Conservation (phyloP, 1,140 invertebrate species). For the Diploscapter pachys region DNA sequence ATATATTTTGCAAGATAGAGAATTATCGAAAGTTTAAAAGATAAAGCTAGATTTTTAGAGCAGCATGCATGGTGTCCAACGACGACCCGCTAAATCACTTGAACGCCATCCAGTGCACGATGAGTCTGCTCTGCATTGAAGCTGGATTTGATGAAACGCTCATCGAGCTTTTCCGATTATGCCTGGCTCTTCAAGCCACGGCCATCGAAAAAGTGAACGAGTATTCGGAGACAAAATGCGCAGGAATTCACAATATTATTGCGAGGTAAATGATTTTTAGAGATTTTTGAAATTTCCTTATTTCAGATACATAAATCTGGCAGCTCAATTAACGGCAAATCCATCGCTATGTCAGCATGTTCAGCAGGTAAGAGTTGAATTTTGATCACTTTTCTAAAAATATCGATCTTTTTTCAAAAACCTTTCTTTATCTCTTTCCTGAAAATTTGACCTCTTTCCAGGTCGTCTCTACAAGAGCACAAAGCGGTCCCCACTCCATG, state of each 20-base stretch:
- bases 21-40: background rate
- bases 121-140: conserved; percentile 77
- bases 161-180: conserved; percentile 54
- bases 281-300: too few relatives aligned
- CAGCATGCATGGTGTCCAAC: conserved; percentile 23
- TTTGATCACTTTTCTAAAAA: conserved; percentile 2
- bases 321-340: conserved; percentile 52
- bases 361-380: conserved; percentile 30
- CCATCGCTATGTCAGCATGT: conserved; percentile 50
- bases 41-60: conserved; percentile 34
- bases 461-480: conserved; percentile 22
- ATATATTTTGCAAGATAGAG: background rate
- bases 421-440: background rate
- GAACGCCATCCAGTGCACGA: conserved; percentile 82
- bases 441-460: conserved; percentile 3
- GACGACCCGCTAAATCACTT: conserved; percentile 77
- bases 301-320: conserved; percentile 50
- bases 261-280: conserved; percentile 17
- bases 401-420: background rate
- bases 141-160: conserved; percentile 75
- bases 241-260: conserved; percentile 49
- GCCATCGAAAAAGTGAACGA: conserved; percentile 39
- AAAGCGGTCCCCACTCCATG: conserved; percentile 22
- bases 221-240: conserved; percentile 36
- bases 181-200: conserved; percentile 47